phyloP scores from a whole-genome alignment of 2,888 invertebrate species.

The Macrophya alboannulata region DNA sequence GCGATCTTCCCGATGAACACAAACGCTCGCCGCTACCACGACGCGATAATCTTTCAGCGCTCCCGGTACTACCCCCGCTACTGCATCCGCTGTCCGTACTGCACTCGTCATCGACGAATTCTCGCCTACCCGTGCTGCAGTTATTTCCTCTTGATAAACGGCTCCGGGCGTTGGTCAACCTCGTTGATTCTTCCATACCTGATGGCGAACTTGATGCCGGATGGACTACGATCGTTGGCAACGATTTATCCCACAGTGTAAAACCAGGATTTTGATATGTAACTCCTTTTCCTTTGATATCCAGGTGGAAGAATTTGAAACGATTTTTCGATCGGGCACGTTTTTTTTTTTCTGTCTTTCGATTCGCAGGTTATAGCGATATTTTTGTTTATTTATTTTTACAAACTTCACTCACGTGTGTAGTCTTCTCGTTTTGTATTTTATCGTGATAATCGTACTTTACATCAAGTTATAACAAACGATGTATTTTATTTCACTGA shows the following conservation, averaged over 20 bases:
- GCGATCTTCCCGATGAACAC: conserved; percentile 65
- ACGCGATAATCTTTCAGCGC: conserved; percentile 71
- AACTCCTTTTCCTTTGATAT: conserved; percentile 23
- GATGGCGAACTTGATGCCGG: conserved; percentile 21
- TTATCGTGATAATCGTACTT: background rate
- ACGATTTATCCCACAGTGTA: conserved; percentile 57
- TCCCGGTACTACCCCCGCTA: conserved; percentile 79
- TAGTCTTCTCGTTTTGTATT: too few relatives aligned
- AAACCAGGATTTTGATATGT: conserved; percentile 35
- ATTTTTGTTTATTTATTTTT: background rate
- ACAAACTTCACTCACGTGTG: background rate
- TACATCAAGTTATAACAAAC: background rate
- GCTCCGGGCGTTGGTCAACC: conserved; percentile 66
- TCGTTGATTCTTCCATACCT: conserved; percentile 71
- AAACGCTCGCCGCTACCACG: conserved; percentile 71
- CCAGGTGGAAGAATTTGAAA: conserved; percentile 21
- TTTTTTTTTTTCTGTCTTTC: background rate
- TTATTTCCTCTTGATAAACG: background rate
- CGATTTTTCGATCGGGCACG: background rate
- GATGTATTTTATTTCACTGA: background rate
- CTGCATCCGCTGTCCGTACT: conserved; percentile 80
- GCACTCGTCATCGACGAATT: conserved; percentile 74
- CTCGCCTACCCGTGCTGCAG: conserved; percentile 56
- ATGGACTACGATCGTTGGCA: conserved; percentile 58
- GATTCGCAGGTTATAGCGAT: too few relatives aligned